These are phyloP conservation scores for Acipenser oxyrinchus DNA, from an alignment of 2,797 vertebrate species.

Conservation along the genomic window DNA sequence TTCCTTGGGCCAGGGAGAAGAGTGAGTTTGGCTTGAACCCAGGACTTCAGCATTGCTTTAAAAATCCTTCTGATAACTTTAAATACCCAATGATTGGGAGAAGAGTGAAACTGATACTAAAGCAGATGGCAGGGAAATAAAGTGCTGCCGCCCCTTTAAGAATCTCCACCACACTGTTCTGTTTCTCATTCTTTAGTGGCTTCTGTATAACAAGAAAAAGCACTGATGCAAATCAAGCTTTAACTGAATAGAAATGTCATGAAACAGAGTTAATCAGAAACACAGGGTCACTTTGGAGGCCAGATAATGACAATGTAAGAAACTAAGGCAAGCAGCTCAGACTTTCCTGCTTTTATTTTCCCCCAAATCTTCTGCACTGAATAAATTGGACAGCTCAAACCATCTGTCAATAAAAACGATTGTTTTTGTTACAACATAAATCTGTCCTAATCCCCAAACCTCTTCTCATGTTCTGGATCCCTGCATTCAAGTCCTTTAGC, in stretches of 20 bases:
- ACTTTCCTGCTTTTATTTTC: conserved; percentile 21
- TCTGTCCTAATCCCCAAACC: conserved; percentile 39
- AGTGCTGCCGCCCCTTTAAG: neutral
- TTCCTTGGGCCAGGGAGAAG: no score
- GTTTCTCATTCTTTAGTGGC: neutral
- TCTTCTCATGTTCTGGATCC: conserved; percentile 34
- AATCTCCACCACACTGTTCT: neutral
- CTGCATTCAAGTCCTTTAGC: conserved; percentile 22
- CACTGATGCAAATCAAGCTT: neutral
- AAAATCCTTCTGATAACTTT: no score
- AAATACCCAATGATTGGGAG: no score
- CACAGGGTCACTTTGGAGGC: conserved; percentile 10
- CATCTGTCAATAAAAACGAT: conserved; percentile 48
- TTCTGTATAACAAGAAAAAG: conserved; percentile 1
- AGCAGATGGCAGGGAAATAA: neutral
- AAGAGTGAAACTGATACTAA: no score
- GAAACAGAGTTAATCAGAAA: conserved; percentile 9
- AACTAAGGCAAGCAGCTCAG: no score
- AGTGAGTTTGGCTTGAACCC: neutral
- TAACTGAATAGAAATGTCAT: neutral
- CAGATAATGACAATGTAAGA: conserved; percentile 32
- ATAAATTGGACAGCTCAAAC: conserved; percentile 52
- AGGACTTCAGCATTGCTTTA: no score
- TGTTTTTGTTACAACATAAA: conserved; percentile 41
- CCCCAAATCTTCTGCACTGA: conserved; percentile 30